Percentiles rank a stretch among this genome's conserved stretches.
phyloP scores from a whole-genome alignment of 2,113 vertebrate species.

The Cottus gobio region DNA sequence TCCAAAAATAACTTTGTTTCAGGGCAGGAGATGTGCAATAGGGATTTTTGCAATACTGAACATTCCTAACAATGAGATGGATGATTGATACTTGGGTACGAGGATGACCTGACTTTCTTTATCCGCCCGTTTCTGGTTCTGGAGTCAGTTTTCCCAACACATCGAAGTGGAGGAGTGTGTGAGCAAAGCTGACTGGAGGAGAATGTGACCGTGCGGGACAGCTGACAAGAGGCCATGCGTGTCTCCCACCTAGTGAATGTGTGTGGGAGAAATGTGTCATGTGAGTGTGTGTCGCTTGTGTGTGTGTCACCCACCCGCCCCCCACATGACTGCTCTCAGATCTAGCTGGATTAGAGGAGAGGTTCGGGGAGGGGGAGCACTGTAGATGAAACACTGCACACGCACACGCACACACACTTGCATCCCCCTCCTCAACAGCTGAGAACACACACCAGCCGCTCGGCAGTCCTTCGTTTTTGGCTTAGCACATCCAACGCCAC shows the following conservation, averaged over 20 bases:
- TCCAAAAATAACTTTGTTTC: conserved; percentile 2
- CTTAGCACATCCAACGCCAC: conserved; percentile 57
- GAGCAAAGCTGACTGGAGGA: neutral
- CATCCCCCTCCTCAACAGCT: conserved; percentile 49
- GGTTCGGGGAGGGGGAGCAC: conserved; percentile 6
- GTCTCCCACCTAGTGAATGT: conserved; percentile 2
- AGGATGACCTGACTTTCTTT: conserved; percentile 24
- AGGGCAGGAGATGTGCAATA: conserved; percentile 9
- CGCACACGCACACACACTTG: conserved; percentile 6
- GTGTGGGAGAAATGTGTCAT: conserved; percentile 52
- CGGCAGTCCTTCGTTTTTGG: conserved; percentile 23
- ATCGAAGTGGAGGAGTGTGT: neutral
- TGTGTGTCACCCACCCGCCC: conserved; percentile 6
- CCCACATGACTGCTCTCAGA: conserved; percentile 48
- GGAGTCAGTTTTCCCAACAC: conserved; percentile 21
- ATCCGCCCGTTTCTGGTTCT: conserved; percentile 18
- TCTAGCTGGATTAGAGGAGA: conserved; percentile 58
- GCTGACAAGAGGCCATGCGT: conserved; percentile 44
- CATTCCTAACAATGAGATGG: conserved; percentile 55
- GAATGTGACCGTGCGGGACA: conserved; percentile 35
- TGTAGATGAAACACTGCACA: conserved; percentile 39
- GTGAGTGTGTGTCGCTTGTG: conserved; percentile 32
- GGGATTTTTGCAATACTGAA: conserved; percentile 60
- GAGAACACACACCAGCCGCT: conserved; percentile 34
- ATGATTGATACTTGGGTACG: conserved; percentile 26